Evolutionary conservation across 2,888 invertebrate genomes (phyloP), one percentile per base, ranked within the genome.

Genomic region (Altica lythri): DNA sequence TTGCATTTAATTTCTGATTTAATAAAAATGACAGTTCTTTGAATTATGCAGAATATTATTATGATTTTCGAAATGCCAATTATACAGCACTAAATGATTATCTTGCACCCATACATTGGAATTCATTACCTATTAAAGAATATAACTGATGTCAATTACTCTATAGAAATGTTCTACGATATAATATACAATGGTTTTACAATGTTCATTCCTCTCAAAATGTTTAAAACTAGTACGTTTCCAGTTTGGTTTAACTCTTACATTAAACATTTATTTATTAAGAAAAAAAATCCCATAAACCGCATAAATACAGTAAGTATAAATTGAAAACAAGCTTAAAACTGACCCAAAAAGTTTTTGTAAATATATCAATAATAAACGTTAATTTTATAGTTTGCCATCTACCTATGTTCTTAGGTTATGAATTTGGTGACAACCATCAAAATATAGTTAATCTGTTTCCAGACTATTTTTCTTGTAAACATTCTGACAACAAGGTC

Each of bases 61-160:
- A 30, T 30, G n/a, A 30, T 30, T 30, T 30, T 30, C 4, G 30
- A 30, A 30, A 30, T 30, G 30, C 30, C 30, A 30, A 30, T 12
- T 30, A 30, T 30, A n/a, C n/a, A 30, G 30, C 30, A 30, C 12
- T 30, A 30, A 30, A 30, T 30, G 30, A 30, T 30, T 30, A 30
- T 30, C n/a, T 30, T n/a, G 4, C 30, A 30, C n/a, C n/a, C 30
- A 30, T 30, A 30, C 4, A 30, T 12, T 30, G 30, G 30, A 12
- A 30, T 30, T 30, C n/a, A n/a, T 30, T 30, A 12, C n/a, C n/a
- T n/a, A n/a, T 30, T 30, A 4, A 30, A 10, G 12, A 30, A 30
- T 30, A 30, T 6, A 30, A 30, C n/a, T 30, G 30, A 30, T 30
- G 30, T 30, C 4, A n/a, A 30, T n/a, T n/a, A 10, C n/a, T 4